These are phyloP conservation scores for Triplophysa dalaica DNA, from an alignment of 2,113 vertebrate species.

Conservation along the genomic window DNA sequence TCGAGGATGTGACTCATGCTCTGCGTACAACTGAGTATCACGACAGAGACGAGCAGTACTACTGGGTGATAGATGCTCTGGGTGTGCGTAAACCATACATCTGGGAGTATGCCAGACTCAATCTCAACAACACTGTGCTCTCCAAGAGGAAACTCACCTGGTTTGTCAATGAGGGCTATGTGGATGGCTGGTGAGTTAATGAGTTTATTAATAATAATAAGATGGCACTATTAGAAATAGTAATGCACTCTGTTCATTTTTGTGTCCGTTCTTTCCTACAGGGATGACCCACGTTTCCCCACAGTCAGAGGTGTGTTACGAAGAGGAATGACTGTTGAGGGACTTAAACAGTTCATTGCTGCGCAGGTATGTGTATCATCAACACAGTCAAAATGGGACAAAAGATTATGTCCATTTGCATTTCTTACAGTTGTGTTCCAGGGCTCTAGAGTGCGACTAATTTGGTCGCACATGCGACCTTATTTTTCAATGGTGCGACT, in stretches of 20 bases:
- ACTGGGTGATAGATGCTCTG: constrained; percentile 92
- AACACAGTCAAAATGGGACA: no score
- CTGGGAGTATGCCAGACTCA: constrained; percentile 96
- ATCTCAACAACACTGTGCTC: constrained; percentile 96
- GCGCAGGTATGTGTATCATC: constrained; percentile 81
- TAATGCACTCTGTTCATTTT: no score
- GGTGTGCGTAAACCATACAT: constrained; percentile 90
- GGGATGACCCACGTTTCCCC: constrained; percentile 98
- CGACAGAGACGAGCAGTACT: constrained; percentile 95
- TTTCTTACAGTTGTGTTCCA: no score
- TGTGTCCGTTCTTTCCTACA: constrained; percentile 52
- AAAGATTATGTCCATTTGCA: no score
- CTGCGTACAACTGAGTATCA: constrained; percentile 97
- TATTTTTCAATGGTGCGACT: no score
- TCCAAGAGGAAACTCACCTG: constrained; percentile 97
- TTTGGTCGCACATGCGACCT: no score
- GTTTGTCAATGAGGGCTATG: constrained; percentile 97
- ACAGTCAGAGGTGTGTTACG: constrained; percentile 94
- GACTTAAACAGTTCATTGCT: constrained; percentile 96
- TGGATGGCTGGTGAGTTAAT: constrained; percentile 89
- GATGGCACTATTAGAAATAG: not conserved
- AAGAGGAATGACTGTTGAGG: constrained; percentile 97
- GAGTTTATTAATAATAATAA: not conserved
- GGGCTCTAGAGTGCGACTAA: no score
- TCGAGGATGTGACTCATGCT: constrained; percentile 95